Conservation (phyloP, 2,888 invertebrate species). For the Cordylochernes scorpioides region DNA sequence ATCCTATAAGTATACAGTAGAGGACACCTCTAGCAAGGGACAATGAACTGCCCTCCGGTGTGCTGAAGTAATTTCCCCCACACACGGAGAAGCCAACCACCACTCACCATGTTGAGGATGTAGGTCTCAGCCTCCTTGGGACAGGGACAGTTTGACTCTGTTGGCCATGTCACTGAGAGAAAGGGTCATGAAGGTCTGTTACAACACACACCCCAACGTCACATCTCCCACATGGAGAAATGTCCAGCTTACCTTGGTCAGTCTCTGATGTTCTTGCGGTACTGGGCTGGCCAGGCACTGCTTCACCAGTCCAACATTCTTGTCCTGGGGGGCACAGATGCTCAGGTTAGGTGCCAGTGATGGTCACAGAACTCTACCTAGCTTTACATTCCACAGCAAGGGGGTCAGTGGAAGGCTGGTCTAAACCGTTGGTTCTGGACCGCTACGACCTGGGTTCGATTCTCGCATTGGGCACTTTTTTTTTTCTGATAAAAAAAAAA, state of each 20-base stretch:
- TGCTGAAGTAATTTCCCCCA: too few relatives aligned
- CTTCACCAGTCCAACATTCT: constrained; percentile 31
- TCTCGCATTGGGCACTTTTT: too few relatives aligned
- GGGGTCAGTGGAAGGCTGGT: too few relatives aligned
- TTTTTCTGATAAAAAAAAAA: too few relatives aligned
- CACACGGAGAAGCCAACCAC: background rate
- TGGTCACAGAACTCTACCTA: too few relatives aligned
- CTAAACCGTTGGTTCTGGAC: too few relatives aligned
- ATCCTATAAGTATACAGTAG: too few relatives aligned
- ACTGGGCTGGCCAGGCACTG: constrained; percentile 64
- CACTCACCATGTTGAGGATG: constrained; percentile 66
- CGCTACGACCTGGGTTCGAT: too few relatives aligned
- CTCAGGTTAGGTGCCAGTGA: too few relatives aligned
- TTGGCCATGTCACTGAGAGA: constrained; percentile 67
- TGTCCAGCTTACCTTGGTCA: constrained; percentile 38
- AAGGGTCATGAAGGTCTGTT: constrained; percentile 52
- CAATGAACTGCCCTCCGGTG: background rate
- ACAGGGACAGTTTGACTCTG: constrained; percentile 46
- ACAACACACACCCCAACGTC: background rate
- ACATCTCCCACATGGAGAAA: background rate
- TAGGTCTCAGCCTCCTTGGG: constrained; percentile 72
- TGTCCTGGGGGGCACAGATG: too few relatives aligned
- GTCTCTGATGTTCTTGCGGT: constrained; percentile 81
- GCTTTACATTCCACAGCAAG: too few relatives aligned
- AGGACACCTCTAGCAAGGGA: background rate